phyloP scores from a whole-genome alignment of 2,888 invertebrate genomes.

The Agrilus cyanescens region DNA sequence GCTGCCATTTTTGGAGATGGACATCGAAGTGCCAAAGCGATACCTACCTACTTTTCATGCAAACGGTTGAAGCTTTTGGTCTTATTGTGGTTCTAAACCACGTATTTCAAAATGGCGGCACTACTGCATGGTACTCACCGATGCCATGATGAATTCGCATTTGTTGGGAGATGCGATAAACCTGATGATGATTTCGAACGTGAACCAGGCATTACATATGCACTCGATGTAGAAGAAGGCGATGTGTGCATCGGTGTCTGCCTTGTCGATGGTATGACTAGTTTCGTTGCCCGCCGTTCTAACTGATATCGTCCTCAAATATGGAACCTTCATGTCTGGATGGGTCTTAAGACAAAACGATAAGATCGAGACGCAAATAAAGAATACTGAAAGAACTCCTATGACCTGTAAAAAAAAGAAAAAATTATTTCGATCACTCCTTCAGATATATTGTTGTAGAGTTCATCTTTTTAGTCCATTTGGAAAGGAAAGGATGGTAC shows the following conservation, averaged over 20 bases:
- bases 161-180: slow-evolving; percentile 91
- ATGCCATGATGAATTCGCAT: slow-evolving; percentile 88
- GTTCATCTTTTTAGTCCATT: too few relatives aligned
- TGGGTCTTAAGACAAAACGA: slow-evolving; percentile 99
- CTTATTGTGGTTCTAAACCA: too few relatives aligned
- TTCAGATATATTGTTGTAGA: too few relatives aligned
- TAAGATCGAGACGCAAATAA: slow-evolving; percentile 97
- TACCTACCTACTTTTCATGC: too few relatives aligned
- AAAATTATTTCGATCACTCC: too few relatives aligned
- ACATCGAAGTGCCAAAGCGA: too few relatives aligned
- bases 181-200: slow-evolving; percentile 74
- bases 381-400: slow-evolving; percentile 96
- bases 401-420: slow-evolving; percentile 67
- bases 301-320: slow-evolving; percentile 70
- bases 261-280: slow-evolving; percentile 77
- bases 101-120: too few relatives aligned
- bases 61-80: too few relatives aligned
- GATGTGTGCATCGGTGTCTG: slow-evolving; percentile 89
- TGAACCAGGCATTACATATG: slow-evolving; percentile 99
- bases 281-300: slow-evolving; percentile 61
- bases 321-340: slow-evolving; percentile 93
- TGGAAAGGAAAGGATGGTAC: too few relatives aligned
- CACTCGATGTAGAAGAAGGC: slow-evolving; percentile 98
- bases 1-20: too few relatives aligned
- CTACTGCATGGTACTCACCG: too few relatives aligned